A percentile compares a stretch with the other conserved stretches of the same genome.
These are phyloP conservation scores for Rhagologus leucostigma DNA, from an alignment of 2,113 vertebrate genomes.

Conservation along the genomic window DNA sequence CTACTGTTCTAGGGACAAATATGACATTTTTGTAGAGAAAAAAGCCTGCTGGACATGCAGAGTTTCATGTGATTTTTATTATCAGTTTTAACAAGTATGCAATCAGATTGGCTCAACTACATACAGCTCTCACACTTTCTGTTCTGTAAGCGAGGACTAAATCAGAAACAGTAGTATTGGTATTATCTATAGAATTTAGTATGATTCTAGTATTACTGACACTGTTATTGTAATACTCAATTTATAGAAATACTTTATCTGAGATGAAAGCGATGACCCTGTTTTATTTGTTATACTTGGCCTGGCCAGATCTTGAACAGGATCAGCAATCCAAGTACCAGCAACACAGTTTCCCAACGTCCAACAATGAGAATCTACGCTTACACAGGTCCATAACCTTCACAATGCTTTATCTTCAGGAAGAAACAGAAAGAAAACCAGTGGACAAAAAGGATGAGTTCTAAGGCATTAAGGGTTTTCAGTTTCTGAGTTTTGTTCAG, in stretches of 20 bases:
- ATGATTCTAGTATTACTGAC: not conserved
- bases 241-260: not conserved
- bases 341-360: not conserved
- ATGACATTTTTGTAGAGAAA: not conserved
- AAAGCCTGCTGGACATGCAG: not conserved
- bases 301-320: not conserved
- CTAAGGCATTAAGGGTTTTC: not conserved
- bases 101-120: not conserved
- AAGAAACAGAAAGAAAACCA: not conserved
- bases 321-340: not conserved
- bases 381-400: not conserved
- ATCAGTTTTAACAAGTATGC: not conserved
- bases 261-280: not conserved
- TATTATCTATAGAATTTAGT: not conserved
- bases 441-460: not conserved
- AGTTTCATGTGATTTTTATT: not conserved
- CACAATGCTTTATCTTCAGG: not conserved
- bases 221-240: not conserved
- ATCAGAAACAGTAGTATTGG: not conserved
- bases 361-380: not conserved
- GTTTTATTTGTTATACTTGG: not conserved
- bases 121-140: not conserved
- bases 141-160: not conserved
- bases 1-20: not conserved
- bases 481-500: not conserved